phyloP scores from a whole-genome alignment of 2,113 vertebrate genomes.

The Paedocypris sp. region DNA sequence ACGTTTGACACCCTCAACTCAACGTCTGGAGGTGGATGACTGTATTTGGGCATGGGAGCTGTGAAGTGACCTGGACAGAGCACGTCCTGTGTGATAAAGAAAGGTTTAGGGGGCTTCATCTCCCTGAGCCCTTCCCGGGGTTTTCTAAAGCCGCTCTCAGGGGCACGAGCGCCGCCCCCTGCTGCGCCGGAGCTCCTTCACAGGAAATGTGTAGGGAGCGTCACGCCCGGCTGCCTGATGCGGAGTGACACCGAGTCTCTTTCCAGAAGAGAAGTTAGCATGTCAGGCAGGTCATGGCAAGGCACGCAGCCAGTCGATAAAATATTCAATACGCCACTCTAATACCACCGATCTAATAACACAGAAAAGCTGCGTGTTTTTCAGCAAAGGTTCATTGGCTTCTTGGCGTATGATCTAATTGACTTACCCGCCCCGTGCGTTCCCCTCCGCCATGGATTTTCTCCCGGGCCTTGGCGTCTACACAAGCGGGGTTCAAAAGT shows the following conservation, averaged over 20 bases:
- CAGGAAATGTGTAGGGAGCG: slow-evolving; percentile 70
- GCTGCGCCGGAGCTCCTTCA: slow-evolving; percentile 67
- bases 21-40: not conserved
- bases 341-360: slow-evolving; percentile 76
- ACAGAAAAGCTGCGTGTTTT: slow-evolving; percentile 36
- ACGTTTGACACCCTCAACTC: no score
- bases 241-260: slow-evolving; percentile 68
- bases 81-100: slow-evolving; percentile 24
- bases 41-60: slow-evolving; percentile 8
- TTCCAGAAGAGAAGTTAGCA: slow-evolving; percentile 71
- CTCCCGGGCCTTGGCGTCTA: slow-evolving; percentile 14
- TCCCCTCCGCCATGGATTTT: slow-evolving; percentile 39
- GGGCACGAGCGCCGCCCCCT: slow-evolving; percentile 56
- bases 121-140: slow-evolving; percentile 49
- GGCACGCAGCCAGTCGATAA: slow-evolving; percentile 80
- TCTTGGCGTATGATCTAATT: slow-evolving; percentile 38
- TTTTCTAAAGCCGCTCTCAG: slow-evolving; percentile 39
- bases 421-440: slow-evolving; percentile 9
- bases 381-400: slow-evolving; percentile 32
- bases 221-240: slow-evolving; percentile 69
- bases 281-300: slow-evolving; percentile 74
- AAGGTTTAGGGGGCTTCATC: slow-evolving; percentile 46
- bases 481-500: slow-evolving; percentile 54
- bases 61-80: slow-evolving; percentile 14
- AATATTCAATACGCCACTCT: slow-evolving; percentile 81